These are phyloP conservation scores for Meliscaeva auricollis DNA, from an alignment of 2,888 invertebrate species.

Conservation along the genomic window DNA sequence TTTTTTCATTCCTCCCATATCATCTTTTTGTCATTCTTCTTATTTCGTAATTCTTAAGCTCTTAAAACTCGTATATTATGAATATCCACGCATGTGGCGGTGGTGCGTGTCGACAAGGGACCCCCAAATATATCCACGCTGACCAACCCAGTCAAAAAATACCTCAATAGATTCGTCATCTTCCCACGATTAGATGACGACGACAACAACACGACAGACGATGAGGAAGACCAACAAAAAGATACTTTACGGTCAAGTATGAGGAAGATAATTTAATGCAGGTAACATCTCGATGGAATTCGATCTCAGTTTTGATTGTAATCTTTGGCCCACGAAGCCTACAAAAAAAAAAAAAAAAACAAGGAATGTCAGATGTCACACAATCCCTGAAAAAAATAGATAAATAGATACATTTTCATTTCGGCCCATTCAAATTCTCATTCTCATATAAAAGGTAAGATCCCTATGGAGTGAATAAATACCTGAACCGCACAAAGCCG, in stretches of 20 bases:
- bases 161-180: slow-evolving; percentile 56
- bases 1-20: slow-evolving; percentile 29
- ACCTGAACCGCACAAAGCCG: slow-evolving; percentile 34
- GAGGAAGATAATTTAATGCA: slow-evolving; percentile 66
- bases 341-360: too few relatives aligned
- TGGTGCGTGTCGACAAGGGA: slow-evolving; percentile 52
- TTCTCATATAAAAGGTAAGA: background rate
- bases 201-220: background rate
- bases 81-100: slow-evolving; percentile 3
- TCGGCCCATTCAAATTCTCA: slow-evolving; percentile 59
- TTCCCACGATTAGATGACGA: slow-evolving; percentile 59
- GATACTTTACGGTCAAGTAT: slow-evolving; percentile 59
- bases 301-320: slow-evolving; percentile 65
- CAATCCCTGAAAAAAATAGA: slow-evolving; percentile 30
- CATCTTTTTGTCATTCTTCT: slow-evolving; percentile 32
- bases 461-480: slow-evolving; percentile 44
- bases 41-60: slow-evolving; percentile 32
- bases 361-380: slow-evolving; percentile 50
- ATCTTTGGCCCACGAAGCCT: slow-evolving; percentile 42
- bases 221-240: slow-evolving; percentile 11
- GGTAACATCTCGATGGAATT: slow-evolving; percentile 68
- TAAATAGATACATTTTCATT: slow-evolving; percentile 61
- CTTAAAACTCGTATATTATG: background rate
- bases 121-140: slow-evolving; percentile 54
- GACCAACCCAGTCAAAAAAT: slow-evolving; percentile 47